Percentiles rank a stretch among this genome's conserved stretches.
phyloP scores from a whole-genome alignment of 2,888 invertebrate genomes.

The Leptinotarsa tumamoca region DNA sequence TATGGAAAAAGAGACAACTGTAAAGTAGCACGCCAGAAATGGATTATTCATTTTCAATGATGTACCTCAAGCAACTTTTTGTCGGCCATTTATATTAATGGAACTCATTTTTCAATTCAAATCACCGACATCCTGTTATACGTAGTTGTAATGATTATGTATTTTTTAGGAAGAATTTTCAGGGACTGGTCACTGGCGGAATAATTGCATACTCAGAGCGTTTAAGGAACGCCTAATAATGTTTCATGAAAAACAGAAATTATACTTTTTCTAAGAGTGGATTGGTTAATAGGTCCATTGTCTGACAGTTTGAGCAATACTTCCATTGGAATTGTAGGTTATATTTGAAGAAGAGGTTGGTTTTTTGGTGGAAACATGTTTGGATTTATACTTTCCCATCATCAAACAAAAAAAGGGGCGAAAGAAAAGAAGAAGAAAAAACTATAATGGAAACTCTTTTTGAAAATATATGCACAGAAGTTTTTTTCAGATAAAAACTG shows the following conservation, averaged over 20 bases:
- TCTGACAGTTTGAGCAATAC: too few relatives aligned
- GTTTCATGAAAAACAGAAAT: neutral
- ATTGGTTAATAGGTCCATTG: too few relatives aligned
- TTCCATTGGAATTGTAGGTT: too few relatives aligned
- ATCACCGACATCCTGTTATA: constrained; percentile 27
- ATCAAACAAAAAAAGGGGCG: too few relatives aligned
- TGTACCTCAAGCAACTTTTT: constrained; percentile 20
- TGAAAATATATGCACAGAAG: too few relatives aligned
- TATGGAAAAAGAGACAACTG: constrained; percentile 8
- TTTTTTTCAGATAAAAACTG: too few relatives aligned
- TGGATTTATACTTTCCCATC: too few relatives aligned
- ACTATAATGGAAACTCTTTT: too few relatives aligned
- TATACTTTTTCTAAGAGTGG: too few relatives aligned
- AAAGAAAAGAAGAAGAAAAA: too few relatives aligned
- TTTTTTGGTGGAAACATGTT: too few relatives aligned
- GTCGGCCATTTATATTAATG: constrained; percentile 20
- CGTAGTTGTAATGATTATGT: constrained; percentile 12
- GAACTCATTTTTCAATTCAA: constrained; percentile 23
- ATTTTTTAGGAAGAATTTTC: constrained; percentile 15
- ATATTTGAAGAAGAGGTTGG: too few relatives aligned
- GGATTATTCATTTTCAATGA: constrained; percentile 13
- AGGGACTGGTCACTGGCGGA: constrained; percentile 6
- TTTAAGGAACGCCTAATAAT: neutral
- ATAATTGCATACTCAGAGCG: neutral
- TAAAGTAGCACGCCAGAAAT: constrained; percentile 13